A percentile compares a stretch with the other conserved stretches of the same genome.
These are phyloP conservation scores for Paramuricea clavata DNA, from an alignment of 92 coral and sea anemone species.

Conservation along the genomic window DNA sequence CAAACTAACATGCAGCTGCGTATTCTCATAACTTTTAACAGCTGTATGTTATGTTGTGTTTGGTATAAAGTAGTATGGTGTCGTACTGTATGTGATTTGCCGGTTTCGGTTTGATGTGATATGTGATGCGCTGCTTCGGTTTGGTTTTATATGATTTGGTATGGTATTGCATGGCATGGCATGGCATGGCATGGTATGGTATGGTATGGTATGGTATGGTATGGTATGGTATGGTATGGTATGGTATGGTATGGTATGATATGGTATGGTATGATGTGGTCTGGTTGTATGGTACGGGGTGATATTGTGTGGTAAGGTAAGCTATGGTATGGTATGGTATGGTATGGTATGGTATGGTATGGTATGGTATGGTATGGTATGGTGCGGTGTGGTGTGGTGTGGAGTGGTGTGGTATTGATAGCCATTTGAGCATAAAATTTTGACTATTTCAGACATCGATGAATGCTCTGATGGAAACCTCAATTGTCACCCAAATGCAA, in stretches of 20 bases:
- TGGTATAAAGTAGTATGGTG: no score
- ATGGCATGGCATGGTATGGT: no score
- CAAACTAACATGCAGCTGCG: no score
- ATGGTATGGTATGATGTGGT: not conserved
- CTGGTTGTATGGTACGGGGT: not conserved
- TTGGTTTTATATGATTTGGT: no score
- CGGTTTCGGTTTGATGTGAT: no score
- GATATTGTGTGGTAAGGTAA: not conserved
- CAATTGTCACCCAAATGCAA: no score
- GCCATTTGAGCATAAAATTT: not conserved
- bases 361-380: conserved; percentile 1
- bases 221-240: not conserved
- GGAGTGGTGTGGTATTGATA: not conserved
- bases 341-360: not conserved
- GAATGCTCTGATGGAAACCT: no score
- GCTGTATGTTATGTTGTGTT: no score
- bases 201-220: not conserved
- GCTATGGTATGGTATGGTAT: not conserved
- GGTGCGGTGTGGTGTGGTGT: conserved; percentile 4
- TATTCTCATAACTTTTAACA: no score
- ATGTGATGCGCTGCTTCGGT: no score
- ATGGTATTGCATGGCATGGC: not conserved
- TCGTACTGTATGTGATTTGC: no score
- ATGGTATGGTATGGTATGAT: not conserved
- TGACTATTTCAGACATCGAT: no score